phyloP scores from a whole-genome alignment of 2,113 vertebrate species.

The Anguilla rostrata region DNA sequence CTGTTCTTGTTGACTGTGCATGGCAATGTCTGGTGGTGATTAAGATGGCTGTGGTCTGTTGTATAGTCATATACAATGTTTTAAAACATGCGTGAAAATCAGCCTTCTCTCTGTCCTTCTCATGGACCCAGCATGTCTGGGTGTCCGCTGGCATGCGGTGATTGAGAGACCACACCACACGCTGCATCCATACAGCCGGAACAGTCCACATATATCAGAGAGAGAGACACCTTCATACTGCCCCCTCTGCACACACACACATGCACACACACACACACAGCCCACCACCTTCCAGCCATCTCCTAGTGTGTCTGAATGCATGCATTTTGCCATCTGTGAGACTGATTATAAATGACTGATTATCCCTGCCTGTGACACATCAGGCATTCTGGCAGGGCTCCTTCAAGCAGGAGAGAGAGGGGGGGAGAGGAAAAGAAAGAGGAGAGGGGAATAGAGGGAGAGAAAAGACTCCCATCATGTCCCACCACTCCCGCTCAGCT shows the following conservation, averaged over 20 bases:
- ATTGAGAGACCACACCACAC: background rate
- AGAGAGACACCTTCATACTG: background rate
- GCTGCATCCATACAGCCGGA: background rate
- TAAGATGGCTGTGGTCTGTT: constrained; percentile 1
- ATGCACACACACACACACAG: background rate
- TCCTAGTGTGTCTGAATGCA: background rate
- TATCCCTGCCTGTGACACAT: constrained; percentile 29
- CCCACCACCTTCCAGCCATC: background rate
- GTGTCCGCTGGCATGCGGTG: background rate
- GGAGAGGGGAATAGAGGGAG: background rate
- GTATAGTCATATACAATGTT: too few species aligned
- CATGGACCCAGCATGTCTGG: background rate
- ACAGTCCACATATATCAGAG: background rate
- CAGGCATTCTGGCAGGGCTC: constrained; percentile 3
- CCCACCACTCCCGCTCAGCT: background rate
- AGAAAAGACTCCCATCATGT: constrained; percentile 6
- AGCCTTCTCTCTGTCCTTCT: background rate
- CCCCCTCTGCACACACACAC: background rate
- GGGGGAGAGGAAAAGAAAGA: constrained; percentile 10
- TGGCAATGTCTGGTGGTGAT: constrained; percentile 8
- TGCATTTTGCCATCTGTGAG: constrained; percentile 31
- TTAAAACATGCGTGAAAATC: background rate
- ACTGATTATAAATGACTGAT: constrained; percentile 37
- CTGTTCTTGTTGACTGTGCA: background rate
- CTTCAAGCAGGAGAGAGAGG: background rate